A percentile compares a stretch with the other conserved stretches of the same genome.
Evolutionary conservation across 1,140 invertebrate genomes (phyloP).

Genomic region (Micrasema longulum): DNA sequence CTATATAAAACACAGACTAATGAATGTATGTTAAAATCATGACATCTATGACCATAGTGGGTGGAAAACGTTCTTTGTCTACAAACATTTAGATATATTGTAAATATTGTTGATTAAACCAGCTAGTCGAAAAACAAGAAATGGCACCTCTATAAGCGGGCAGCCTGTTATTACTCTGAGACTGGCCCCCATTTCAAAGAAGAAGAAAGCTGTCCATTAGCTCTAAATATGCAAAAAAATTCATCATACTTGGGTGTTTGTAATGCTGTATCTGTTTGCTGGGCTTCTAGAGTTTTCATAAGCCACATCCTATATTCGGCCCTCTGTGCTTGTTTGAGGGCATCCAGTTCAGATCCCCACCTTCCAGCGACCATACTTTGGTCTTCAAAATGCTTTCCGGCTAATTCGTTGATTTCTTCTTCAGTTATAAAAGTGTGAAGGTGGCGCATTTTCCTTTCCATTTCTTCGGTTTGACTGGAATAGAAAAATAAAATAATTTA

Average conservation of each 20-base stretch:
- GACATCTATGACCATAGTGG: too few relatives aligned
- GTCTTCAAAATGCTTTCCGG: slow-evolving; percentile 82
- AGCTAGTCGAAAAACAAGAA: too few relatives aligned
- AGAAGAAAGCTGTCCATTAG: too few relatives aligned
- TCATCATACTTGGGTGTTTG: slow-evolving; percentile 69
- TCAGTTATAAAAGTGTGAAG: slow-evolving; percentile 76
- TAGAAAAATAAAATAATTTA: slow-evolving; percentile 6
- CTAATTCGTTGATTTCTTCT: slow-evolving; percentile 81
- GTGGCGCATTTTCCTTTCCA: slow-evolving; percentile 78
- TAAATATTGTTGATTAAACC: too few relatives aligned
- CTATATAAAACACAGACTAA: too few relatives aligned
- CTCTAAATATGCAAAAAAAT: too few relatives aligned
- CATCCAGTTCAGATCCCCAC: slow-evolving; percentile 81
- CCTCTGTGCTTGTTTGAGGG: slow-evolving; percentile 79
- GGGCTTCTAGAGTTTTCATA: slow-evolving; percentile 78
- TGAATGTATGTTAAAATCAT: too few relatives aligned
- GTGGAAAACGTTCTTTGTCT: too few relatives aligned
- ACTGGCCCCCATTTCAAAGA: too few relatives aligned
- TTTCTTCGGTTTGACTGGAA: slow-evolving; percentile 81
- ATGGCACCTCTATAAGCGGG: too few relatives aligned
- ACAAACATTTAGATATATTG: too few relatives aligned
- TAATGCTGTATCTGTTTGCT: slow-evolving; percentile 69
- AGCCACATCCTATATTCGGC: slow-evolving; percentile 83
- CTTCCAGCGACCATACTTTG: slow-evolving; percentile 80
- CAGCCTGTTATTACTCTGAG: too few relatives aligned